These are phyloP conservation scores for Microplitis manilae DNA, from an alignment of 2,888 invertebrate species.

Conservation along the genomic window DNA sequence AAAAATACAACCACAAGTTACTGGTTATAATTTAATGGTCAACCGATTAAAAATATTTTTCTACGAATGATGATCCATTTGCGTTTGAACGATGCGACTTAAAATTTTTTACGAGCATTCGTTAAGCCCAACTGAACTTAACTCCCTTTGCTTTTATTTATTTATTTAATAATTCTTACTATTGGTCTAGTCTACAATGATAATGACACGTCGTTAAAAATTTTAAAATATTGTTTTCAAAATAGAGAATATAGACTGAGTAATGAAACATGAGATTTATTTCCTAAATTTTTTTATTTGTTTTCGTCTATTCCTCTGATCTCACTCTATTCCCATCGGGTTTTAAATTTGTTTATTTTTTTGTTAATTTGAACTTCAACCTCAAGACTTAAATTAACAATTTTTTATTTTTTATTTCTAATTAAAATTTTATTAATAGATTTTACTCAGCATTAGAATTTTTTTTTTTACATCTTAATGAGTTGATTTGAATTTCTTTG, in stretches of 20 bases:
- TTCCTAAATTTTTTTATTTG: not conserved
- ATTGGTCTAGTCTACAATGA: conserved; percentile 35
- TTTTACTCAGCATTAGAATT: not conserved
- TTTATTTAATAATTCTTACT: not conserved
- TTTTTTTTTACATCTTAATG: not conserved
- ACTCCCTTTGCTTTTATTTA: conserved; percentile 15
- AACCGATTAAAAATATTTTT: not conserved
- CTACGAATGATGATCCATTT: not conserved
- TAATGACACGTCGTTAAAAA: conserved; percentile 44
- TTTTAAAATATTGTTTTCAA: conserved; percentile 39
- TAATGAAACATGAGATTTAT: conserved; percentile 44
- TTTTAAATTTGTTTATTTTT: conserved; percentile 14
- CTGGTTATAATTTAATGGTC: not conserved
- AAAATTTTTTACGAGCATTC: conserved; percentile 44
- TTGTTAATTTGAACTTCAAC: not conserved
- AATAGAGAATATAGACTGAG: conserved; percentile 30
- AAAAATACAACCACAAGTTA: not conserved
- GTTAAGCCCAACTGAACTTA: conserved; percentile 28
- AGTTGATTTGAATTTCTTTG: not conserved
- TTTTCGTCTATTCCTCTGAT: not conserved
- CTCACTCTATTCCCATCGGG: not conserved
- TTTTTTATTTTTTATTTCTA: no score
- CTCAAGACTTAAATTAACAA: not conserved
- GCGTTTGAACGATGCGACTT: not conserved
- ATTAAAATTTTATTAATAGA: no score